A percentile compares a stretch with the other conserved stretches of the same genome.
phyloP scores from a whole-genome alignment of 2,888 invertebrate species.

The Syrista parreyssii region DNA sequence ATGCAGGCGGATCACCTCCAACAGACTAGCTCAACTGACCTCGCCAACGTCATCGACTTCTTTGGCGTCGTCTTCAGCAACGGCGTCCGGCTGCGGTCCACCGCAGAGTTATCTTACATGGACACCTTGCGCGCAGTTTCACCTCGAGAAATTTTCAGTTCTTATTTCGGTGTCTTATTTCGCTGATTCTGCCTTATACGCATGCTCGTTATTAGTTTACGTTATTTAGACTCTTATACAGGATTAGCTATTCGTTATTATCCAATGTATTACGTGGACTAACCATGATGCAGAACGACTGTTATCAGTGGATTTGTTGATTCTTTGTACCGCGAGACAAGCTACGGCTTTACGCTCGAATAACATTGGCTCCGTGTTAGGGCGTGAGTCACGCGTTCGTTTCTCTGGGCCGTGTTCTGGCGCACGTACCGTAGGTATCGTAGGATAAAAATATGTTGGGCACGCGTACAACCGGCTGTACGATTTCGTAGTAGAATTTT shows the following conservation, averaged over 20 bases:
- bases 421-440: not conserved
- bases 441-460: not conserved
- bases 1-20: not conserved
- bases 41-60: not conserved
- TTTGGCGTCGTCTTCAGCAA: not conserved
- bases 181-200: not conserved
- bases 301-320: not conserved
- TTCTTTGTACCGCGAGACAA: not conserved
- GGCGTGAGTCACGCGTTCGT: not conserved
- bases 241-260: not conserved
- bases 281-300: not conserved
- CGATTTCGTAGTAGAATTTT: not conserved
- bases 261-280: not conserved
- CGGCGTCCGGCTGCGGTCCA: not conserved
- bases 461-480: not conserved
- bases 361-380: not conserved
- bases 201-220: not conserved
- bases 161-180: not conserved
- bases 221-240: not conserved
- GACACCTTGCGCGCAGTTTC: not conserved
- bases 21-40: not conserved
- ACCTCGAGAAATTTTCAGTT: not conserved
- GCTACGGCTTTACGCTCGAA: not conserved
- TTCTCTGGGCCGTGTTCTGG: not conserved
- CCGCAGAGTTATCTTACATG: not conserved